Base-by-base conservation (phyloP, 2,797 vertebrate genomes). In the Micromesistius poutassou region DNA sequence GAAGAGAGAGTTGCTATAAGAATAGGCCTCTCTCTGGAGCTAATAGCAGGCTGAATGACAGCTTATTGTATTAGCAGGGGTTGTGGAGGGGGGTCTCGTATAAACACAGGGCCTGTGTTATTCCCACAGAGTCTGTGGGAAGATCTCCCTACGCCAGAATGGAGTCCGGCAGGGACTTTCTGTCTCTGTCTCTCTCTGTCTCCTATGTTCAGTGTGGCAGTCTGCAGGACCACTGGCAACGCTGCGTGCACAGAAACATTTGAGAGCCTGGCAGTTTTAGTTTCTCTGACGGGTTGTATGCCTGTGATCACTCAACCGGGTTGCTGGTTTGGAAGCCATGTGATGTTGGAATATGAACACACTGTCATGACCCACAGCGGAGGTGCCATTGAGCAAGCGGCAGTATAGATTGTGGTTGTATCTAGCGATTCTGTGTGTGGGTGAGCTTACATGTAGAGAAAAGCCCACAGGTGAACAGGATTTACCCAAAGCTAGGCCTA, bases 1-100 rank as follows among this genome's bases (percentile, higher is more conserved):
- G 3, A 5, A 50, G 46, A 50, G 46, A 19, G 46, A 50, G 46
- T 50, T 50, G 46, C 14, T 50, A 50, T 50, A 50, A 50, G 46
- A 50, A 50, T 22, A 50, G 46, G 16, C 86, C 86, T 91, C 88
- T 92, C 87, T 90, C 31, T 71, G 85, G 89, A 88, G 87, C 86
- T 92, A 93, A 91, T 91, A 85, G 87, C 74, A 75, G 91, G 90
- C 91, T 94, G 89, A 92, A 93, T 92, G 90, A 91, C 90, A 89
- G 88, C 90, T 93, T 92, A 94, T 94, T 92, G 90, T 92, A 89
- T 92, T 90, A 91, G 85, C 46, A 25, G 76, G 74, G 40, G 30
- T 30, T 30, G 13, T 30, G 40, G 13, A 89, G 89, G 82, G 77
- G 87, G 84, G 79, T 83, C 30, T 84, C 85, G 83, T 81, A 89